A percentile compares a stretch with the other conserved stretches of the same genome.
Conservation (phyloP, 1,140 invertebrate genomes). For the Steinernema khuongi region DNA sequence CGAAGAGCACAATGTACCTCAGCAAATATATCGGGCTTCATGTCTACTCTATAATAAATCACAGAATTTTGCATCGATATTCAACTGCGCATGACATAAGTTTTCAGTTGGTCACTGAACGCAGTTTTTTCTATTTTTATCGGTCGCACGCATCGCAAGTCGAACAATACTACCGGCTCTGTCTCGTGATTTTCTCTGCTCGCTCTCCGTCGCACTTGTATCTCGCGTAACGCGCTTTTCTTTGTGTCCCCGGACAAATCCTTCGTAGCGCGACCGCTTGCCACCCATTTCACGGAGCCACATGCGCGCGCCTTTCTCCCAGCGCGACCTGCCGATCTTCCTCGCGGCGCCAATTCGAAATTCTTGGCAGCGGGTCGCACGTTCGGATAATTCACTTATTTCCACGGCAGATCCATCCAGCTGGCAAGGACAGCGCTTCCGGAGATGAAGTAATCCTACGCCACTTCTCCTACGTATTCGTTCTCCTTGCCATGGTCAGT, state of each 20-base stretch:
- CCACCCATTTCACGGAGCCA: slow-evolving; percentile 1
- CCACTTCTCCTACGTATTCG: too few species aligned
- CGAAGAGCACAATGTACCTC: neutral
- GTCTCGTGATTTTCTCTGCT: slow-evolving; percentile 9
- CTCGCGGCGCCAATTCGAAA: neutral
- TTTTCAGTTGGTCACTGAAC: slow-evolving; percentile 11
- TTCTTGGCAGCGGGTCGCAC: too few species aligned
- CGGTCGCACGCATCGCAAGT: slow-evolving; percentile 16
- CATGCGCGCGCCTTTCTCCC: slow-evolving; percentile 4
- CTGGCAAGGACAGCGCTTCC: neutral
- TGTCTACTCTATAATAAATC: neutral
- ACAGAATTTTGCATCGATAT: neutral
- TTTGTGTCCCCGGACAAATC: neutral
- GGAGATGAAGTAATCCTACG: too few species aligned
- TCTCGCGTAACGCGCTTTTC: neutral
- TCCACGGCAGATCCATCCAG: neutral
- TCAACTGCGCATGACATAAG: neutral
- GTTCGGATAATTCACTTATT: neutral
- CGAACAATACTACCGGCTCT: neutral
- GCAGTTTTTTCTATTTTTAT: slow-evolving; percentile 15
- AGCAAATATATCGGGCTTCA: neutral
- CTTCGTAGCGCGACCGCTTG: neutral
- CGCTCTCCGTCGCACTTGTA: neutral
- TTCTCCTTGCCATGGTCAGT: too few species aligned
- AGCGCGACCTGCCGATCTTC: neutral